phyloP scores from a whole-genome alignment of 2,797 vertebrate species.

The Syngnathus acus region DNA sequence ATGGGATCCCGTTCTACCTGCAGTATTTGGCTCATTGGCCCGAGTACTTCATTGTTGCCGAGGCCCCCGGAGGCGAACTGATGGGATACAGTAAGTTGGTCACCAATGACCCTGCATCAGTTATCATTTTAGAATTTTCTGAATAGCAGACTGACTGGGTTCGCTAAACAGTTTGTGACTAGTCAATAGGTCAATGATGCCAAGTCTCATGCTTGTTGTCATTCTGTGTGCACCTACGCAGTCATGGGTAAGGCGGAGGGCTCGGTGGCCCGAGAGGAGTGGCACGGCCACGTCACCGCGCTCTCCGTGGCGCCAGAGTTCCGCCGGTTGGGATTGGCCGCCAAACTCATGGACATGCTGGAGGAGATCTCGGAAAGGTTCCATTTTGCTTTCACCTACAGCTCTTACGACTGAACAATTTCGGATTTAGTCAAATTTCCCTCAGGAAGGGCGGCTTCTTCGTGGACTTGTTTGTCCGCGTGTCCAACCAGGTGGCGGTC shows the following conservation, averaged over 20 bases:
- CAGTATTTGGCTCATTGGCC: conserved; percentile 98
- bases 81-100: conserved; percentile 93
- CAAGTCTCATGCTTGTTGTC: not conserved
- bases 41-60: conserved; percentile 92
- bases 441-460: conserved; percentile 93
- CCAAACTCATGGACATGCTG: conserved; percentile 92
- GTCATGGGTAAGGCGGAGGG: conserved; percentile 97
- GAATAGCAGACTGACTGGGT: too few relatives aligned
- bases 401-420: not conserved
- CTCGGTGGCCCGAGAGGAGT: conserved; percentile 89
- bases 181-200: too few relatives aligned
- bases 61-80: conserved; percentile 90
- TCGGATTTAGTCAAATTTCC: not conserved
- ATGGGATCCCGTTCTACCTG: conserved; percentile 95
- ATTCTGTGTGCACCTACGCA: conserved; percentile 32
- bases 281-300: conserved; percentile 93
- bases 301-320: conserved; percentile 93
- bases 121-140: too few relatives aligned
- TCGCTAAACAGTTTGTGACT: too few relatives aligned
- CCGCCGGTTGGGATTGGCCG: conserved; percentile 84
- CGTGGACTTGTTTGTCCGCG: conserved; percentile 90
- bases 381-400: not conserved
- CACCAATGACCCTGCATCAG: too few relatives aligned
- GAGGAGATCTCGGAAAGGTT: conserved; percentile 96
- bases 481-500: conserved; percentile 94